A percentile compares a stretch with the other conserved stretches of the same genome.
phyloP scores from a whole-genome alignment of 1,140 invertebrate species.

The Leguminivora glycinivorella region DNA sequence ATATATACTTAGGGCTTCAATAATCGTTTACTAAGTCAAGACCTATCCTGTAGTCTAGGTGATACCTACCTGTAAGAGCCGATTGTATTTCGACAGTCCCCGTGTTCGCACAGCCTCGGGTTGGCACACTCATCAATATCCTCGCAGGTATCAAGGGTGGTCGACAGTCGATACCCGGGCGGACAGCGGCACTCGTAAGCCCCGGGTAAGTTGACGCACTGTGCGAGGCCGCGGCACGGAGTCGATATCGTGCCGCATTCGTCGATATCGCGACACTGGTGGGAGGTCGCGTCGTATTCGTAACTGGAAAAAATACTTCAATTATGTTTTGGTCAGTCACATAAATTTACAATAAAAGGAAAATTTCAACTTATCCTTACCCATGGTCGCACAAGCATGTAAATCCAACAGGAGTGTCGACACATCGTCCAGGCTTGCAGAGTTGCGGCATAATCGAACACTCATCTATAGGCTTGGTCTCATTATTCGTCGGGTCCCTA shows the following conservation, averaged over 20 bases:
- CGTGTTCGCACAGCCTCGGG: conserved; percentile 88
- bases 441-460: conserved; percentile 90
- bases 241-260: conserved; percentile 80
- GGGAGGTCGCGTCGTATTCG: conserved; percentile 86
- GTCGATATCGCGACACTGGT: conserved; percentile 88
- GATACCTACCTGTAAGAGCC: conserved; percentile 81
- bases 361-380: conserved; percentile 41
- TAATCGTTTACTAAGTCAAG: no score
- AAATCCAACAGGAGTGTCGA: conserved; percentile 92
- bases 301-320: conserved; percentile 77
- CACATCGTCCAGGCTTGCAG: conserved; percentile 90
- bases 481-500: conserved; percentile 88
- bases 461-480: conserved; percentile 88
- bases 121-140: conserved; percentile 88
- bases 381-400: conserved; percentile 86
- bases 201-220: conserved; percentile 87
- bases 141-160: conserved; percentile 82
- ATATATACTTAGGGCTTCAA: no score
- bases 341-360: no score
- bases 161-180: conserved; percentile 86
- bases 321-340: no score
- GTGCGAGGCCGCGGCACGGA: conserved; percentile 89
- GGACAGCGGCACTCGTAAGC: conserved; percentile 87
- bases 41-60: neutral
- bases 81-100: conserved; percentile 88